Base-by-base conservation (phyloP, 2,113 vertebrate genomes). In the Peucedramus taeniatus region DNA sequence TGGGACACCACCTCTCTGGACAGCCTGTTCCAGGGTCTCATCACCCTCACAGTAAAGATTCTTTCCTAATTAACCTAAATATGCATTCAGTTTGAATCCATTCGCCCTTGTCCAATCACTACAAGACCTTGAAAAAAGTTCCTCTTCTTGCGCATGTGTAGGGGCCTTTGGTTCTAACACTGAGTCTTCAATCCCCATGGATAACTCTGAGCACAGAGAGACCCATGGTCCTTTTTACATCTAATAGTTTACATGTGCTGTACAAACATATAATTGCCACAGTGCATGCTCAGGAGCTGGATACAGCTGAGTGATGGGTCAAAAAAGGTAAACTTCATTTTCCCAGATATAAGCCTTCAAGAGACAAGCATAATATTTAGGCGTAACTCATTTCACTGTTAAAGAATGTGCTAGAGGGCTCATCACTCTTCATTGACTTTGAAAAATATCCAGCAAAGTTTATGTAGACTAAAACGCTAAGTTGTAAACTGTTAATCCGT, bases 251-350 rank as follows among this genome's bases (percentile, higher is more conserved):
- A 44, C 26, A 14, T 20, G 15, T 92, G 9, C 26, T 79, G 7
- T 54, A 50, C 11, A 45, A 57, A 61, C 28, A 39, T 22, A 5
- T 20, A 37, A 44, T 10, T 53, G 9, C 15, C 15, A 45, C 2
- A 54, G 24, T 1, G 0, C 22, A 13, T 21, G 10, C 23, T 44
- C 37, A 45, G 60, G 6, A 31, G 12, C 0, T 49, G 44, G 15
- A 56, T 76, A 20, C 14, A 83, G 12, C 2, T 87, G n/a, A 65
- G 30, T 11, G 2, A 10, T 56, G 13, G n/a, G 44, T 64, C 18
- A 59, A 47, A 87, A 93, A 45, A 66, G 3, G 15, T 37, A 44
- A 70, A 33, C 15, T 42, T 82, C 7, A n/a, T 78, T 92, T 70
- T 53, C n/a, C 15, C 24, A 44, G 40, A 2, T 33, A 40, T 8